These are phyloP conservation scores for Falco punctatus DNA, from an alignment of 2,113 vertebrate genomes.

Conservation along the genomic window DNA sequence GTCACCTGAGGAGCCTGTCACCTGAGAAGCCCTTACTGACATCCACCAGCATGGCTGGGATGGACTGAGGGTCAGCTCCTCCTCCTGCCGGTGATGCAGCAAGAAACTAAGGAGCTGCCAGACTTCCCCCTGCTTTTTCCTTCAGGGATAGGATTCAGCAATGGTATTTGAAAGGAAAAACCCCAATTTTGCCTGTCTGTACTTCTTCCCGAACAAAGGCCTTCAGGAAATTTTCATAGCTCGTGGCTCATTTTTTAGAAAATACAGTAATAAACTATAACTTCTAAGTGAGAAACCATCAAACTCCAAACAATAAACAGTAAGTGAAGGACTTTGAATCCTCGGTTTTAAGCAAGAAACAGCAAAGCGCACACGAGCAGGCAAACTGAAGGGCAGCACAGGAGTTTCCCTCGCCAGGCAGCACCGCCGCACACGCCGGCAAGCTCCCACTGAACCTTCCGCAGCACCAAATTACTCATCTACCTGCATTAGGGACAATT, in stretches of 20 bases:
- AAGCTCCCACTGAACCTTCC: neutral
- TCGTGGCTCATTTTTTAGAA: fast-evolving
- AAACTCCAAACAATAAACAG: fast-evolving
- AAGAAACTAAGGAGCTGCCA: neutral
- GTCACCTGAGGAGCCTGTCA: neutral
- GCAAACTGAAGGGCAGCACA: neutral
- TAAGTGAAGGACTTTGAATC: neutral
- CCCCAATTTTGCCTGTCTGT: fast-evolving
- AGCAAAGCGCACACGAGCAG: too few species aligned
- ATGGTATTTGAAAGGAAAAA: neutral
- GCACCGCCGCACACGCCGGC: fast-evolving
- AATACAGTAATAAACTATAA: neutral
- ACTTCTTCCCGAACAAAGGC: neutral
- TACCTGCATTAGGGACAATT: neutral
- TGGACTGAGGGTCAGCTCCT: too few species aligned
- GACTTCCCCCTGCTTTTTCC: neutral
- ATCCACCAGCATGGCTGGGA: fast-evolving
- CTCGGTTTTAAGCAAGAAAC: neutral
- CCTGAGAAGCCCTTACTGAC: too few species aligned
- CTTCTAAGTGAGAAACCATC: neutral
- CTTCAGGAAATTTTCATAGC: too few species aligned
- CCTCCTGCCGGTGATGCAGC: too few species aligned
- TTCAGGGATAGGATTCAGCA: too few species aligned
- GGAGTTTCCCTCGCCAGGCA: neutral
- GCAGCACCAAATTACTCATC: fast-evolving